Base-by-base conservation (phyloP, 1,140 invertebrate species). In the Manduca sexta region DNA sequence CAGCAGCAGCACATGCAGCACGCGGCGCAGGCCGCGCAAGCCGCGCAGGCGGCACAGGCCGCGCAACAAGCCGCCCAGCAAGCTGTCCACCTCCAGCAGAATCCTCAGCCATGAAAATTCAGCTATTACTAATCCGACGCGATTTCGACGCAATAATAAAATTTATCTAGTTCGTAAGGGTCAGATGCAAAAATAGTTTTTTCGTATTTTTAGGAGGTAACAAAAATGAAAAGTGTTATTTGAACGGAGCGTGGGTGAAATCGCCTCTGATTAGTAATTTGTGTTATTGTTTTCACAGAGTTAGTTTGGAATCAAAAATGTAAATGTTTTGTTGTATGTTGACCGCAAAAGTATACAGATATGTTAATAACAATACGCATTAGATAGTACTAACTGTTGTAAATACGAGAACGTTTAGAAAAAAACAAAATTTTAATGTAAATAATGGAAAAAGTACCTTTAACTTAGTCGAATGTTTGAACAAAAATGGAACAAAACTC, bases 111-210 rank as follows among this genome's bases (percentile, higher is more conserved):
- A 84, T 87, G 86, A 87, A 85, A 86, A 74, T 86, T 85, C 69
- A 85, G 67, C 74, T 87, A 86, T 86, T 87, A 87, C 86, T 87
- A 87, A 87, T 86, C 81, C 75, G 74, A 87, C 60, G 77, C 83
- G 80, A 81, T 83, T 81, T 83, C 74, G 50, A 43, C 44, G 34
- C 41, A 55, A 49, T 45, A 41, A 52, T 48, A 17, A 46, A 49
- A 51, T 48, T 55, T 43, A 15, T 26, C 21, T 56, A 42, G 48
- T 47, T 43, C 44, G 37, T 46, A 30, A 43, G 21, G 14, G 4
- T 35, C n/a, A 35, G 11, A 34, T 34, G 13, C 17, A 51, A 56
- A 47, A 48, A 40, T 44, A 56, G 33, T 39, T 54, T 30, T 44
- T 56, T 52, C 41, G 55, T 62, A 61, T 63, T 64, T 69, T 69